Evolutionary conservation across 2,113 vertebrate species (phyloP).

Genomic region (Indri indri): DNA sequence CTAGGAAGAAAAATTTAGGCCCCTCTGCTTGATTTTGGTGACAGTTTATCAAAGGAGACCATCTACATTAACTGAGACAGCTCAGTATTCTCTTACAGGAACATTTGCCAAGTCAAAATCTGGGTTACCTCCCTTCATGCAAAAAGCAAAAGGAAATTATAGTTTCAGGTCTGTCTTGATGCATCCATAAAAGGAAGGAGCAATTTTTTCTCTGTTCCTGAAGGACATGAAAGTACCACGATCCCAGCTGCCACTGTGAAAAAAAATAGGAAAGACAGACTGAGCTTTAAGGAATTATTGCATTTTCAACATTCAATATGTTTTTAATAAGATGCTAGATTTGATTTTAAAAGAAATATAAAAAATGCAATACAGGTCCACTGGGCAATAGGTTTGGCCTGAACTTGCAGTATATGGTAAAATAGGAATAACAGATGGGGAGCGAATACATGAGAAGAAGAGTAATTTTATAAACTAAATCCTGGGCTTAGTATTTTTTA

Average conservation of each 20-base stretch:
- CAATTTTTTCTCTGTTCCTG: not conserved
- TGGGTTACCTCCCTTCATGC: not conserved
- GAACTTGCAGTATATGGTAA: conserved; percentile 1
- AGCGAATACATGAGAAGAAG: not conserved
- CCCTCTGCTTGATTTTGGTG: not conserved
- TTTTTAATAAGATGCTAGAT: not conserved
- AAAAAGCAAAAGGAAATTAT: conserved; percentile 45
- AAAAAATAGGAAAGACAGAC: not conserved
- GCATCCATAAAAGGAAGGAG: not conserved
- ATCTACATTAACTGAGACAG: not conserved
- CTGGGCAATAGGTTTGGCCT: not conserved
- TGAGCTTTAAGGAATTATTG: not conserved
- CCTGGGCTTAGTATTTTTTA: not conserved
- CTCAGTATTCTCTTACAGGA: not conserved
- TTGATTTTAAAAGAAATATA: conserved; percentile 24
- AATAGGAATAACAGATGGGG: not conserved
- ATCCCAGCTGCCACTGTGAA: not conserved
- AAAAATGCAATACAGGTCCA: not conserved
- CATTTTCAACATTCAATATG: not conserved
- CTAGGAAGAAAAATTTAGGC: not conserved
- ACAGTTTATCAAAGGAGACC: not conserved
- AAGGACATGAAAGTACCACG: not conserved
- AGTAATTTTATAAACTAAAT: not conserved
- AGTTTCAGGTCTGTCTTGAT: conserved; percentile 19
- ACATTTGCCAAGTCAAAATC: conserved; percentile 29